phyloP scores from a whole-genome alignment of 2,797 vertebrate species.

The Ctenopoma multispine region DNA sequence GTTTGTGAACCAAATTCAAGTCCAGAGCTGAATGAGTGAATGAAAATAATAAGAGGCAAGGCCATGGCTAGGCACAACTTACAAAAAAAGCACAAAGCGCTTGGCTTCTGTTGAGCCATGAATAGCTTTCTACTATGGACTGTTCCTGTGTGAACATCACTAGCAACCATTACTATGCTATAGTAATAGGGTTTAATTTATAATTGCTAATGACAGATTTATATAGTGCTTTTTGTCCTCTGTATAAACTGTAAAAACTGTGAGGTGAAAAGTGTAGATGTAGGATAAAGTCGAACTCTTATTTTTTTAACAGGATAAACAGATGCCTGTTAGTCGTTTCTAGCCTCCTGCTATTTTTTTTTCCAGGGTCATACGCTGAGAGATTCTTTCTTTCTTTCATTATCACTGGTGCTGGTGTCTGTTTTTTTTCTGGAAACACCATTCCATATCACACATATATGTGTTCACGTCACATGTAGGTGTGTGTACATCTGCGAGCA shows the following conservation, averaged over 20 bases:
- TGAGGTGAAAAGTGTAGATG: constrained; percentile 9
- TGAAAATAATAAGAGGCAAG: constrained; percentile 58
- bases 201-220: constrained; percentile 11
- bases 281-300: constrained; percentile 12
- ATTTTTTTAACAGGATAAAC: constrained; percentile 17
- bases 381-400: constrained; percentile 57
- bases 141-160: constrained; percentile 24
- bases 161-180: constrained; percentile 30
- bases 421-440: constrained; percentile 53
- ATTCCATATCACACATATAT: constrained; percentile 67
- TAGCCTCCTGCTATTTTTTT: constrained; percentile 35
- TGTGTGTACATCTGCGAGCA: constrained; percentile 61
- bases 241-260: constrained; percentile 12
- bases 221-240: constrained; percentile 11
- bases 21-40: constrained; percentile 67
- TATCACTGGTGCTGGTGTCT: constrained; percentile 63
- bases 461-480: constrained; percentile 62
- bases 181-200: constrained; percentile 17
- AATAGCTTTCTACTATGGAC: constrained; percentile 45
- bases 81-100: constrained; percentile 54
- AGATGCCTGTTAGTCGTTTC: constrained; percentile 40
- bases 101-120: constrained; percentile 47
- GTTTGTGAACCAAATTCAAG: constrained; percentile 74
- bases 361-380: constrained; percentile 59
- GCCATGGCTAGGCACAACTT: constrained; percentile 49